These are phyloP conservation scores for Centropus unirufus DNA, from an alignment of 2,113 vertebrate genomes.

Conservation along the genomic window DNA sequence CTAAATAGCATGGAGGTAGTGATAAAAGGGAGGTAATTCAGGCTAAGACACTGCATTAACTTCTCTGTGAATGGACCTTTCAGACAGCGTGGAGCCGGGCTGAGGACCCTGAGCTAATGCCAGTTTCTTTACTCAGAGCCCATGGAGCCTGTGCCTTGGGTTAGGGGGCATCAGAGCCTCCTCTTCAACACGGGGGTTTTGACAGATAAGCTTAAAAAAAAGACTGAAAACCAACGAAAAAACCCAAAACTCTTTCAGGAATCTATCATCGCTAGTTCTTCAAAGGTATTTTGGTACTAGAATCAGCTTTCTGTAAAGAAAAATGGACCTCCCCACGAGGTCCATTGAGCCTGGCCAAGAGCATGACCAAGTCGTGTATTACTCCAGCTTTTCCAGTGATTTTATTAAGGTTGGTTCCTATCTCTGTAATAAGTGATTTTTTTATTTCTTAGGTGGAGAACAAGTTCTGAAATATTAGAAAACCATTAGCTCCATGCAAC, in stretches of 20 bases:
- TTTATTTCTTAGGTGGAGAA: background rate
- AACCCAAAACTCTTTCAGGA: fast-evolving
- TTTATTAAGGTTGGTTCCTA: background rate
- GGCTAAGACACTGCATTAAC: conserved; percentile 47
- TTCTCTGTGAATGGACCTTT: conserved; percentile 36
- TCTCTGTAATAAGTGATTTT: background rate
- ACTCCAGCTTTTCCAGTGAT: background rate
- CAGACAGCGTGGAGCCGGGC: background rate
- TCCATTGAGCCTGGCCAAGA: background rate
- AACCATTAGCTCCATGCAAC: background rate
- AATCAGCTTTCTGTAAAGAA: background rate
- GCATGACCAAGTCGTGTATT: background rate
- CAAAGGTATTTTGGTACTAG: background rate
- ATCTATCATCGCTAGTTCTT: background rate
- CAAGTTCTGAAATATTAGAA: background rate
- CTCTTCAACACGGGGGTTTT: background rate
- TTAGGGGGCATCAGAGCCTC: background rate
- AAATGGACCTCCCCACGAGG: background rate
- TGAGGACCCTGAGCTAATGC: conserved; percentile 23
- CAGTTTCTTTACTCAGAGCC: background rate
- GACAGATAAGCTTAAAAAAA: background rate
- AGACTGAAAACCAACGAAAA: background rate
- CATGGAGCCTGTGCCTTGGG: background rate
- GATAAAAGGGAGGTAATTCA: conserved; percentile 63
- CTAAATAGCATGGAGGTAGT: conserved; percentile 47